phyloP scores from a whole-genome alignment of 2,113 vertebrate genomes.

The Pleuronectes platessa region DNA sequence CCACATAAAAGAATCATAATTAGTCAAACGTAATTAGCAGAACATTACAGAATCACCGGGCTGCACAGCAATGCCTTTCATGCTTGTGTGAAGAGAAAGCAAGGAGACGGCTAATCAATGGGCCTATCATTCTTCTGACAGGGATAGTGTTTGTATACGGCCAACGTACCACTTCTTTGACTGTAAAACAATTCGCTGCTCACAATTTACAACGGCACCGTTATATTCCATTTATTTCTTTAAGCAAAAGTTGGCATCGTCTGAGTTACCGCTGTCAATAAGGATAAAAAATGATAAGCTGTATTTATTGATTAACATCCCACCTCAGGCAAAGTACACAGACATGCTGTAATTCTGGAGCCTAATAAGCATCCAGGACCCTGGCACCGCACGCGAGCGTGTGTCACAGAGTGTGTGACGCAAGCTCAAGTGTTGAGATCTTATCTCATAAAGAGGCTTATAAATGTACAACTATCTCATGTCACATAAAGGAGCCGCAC shows the following conservation, averaged over 20 bases:
- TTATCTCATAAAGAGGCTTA: constrained; percentile 85
- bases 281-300: constrained; percentile 35
- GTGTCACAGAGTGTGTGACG: constrained; percentile 67
- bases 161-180: constrained; percentile 15
- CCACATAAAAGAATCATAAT: constrained; percentile 81
- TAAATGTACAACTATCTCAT: constrained; percentile 83
- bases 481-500: constrained; percentile 79
- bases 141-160: constrained; percentile 16
- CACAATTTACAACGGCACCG: background rate
- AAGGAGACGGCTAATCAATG: constrained; percentile 69
- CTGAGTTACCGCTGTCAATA: constrained; percentile 31
- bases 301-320: constrained; percentile 45
- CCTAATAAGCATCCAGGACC: constrained; percentile 54
- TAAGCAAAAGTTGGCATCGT: constrained; percentile 1
- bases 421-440: constrained; percentile 80
- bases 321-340: constrained; percentile 22
- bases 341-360: constrained; percentile 38
- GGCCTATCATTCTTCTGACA: constrained; percentile 40
- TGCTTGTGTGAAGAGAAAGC: constrained; percentile 73
- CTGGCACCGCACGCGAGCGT: constrained; percentile 32
- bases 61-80: constrained; percentile 78
- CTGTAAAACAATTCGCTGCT: background rate
- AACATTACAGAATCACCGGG: constrained; percentile 79
- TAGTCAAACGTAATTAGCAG: constrained; percentile 84
- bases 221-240: constrained; percentile 30